Evolutionary conservation across 2,113 vertebrate genomes (phyloP).

Genomic region (Hydropotes inermis): DNA sequence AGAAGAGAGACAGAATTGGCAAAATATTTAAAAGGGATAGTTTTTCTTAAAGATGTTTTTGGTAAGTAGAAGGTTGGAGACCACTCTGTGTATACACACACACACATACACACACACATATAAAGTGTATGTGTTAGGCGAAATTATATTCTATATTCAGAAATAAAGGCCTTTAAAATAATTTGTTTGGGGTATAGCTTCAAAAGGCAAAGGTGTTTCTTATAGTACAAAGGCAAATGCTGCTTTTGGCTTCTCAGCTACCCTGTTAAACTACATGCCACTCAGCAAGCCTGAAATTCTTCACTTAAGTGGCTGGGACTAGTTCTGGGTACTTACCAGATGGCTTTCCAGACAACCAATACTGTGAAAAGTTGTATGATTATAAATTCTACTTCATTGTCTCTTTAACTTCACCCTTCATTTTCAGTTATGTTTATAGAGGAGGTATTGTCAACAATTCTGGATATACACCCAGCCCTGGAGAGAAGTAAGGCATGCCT

Average conservation of each 20-base stretch:
- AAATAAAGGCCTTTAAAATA: not conserved
- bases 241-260: not conserved
- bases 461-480: not conserved
- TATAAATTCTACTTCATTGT: not conserved
- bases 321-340: not conserved
- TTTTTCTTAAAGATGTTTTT: not conserved
- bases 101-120: too few relatives aligned
- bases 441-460: not conserved
- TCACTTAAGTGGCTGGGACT: not conserved
- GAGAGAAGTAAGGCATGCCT: not conserved
- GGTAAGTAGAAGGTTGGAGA: not conserved
- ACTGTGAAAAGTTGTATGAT: not conserved
- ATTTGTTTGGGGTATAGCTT: not conserved
- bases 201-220: not conserved
- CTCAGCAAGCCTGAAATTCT: not conserved
- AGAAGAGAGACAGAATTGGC: slow-evolving; percentile 65
- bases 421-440: not conserved
- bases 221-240: not conserved
- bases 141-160: not conserved
- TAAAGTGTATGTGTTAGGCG: not conserved
- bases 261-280: not conserved
- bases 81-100: not conserved
- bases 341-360: not conserved
- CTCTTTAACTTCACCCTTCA: not conserved
- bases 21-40: slow-evolving; percentile 28